Conservation (phyloP, 2,113 vertebrate species). For the Gallinago paraguaiae region DNA sequence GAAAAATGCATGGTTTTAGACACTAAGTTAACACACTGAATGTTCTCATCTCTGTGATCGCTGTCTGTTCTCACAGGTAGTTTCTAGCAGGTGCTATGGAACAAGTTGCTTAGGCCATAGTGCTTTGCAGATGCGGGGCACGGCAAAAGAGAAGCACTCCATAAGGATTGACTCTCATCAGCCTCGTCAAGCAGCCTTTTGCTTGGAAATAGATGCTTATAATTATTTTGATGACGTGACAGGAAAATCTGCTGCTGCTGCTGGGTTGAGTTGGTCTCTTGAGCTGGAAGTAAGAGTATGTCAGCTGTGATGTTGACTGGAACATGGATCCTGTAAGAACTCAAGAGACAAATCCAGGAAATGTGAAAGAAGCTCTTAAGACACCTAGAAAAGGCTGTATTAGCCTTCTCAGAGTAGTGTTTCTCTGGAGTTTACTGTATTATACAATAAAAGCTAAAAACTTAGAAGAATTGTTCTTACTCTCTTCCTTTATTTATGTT, state of each 20-base stretch:
- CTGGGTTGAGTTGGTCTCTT: not conserved
- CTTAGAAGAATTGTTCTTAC: not conserved
- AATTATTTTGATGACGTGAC: not conserved
- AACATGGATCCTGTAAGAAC: not conserved
- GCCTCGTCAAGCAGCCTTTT: not conserved
- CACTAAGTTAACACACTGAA: not conserved
- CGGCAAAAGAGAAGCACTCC: not conserved
- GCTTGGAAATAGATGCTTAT: slow-evolving; percentile 7
- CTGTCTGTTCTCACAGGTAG: not conserved
- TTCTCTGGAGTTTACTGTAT: not conserved
- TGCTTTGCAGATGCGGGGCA: not conserved
- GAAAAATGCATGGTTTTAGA: not conserved
- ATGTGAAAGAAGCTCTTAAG: not conserved
- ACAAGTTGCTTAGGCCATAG: not conserved
- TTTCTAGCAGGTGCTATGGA: not conserved
- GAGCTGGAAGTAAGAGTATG: not conserved
- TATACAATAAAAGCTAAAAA: not conserved
- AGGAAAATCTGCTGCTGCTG: not conserved
- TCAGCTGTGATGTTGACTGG: not conserved
- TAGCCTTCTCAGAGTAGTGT: not conserved
- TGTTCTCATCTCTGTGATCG: not conserved
- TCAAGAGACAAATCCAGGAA: not conserved
- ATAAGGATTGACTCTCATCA: not conserved
- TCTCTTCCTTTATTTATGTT: slow-evolving; percentile 26
- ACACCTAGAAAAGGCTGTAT: not conserved